phyloP scores from a whole-genome alignment of 2,888 invertebrate species.

The Polydrusus tereticollis region DNA sequence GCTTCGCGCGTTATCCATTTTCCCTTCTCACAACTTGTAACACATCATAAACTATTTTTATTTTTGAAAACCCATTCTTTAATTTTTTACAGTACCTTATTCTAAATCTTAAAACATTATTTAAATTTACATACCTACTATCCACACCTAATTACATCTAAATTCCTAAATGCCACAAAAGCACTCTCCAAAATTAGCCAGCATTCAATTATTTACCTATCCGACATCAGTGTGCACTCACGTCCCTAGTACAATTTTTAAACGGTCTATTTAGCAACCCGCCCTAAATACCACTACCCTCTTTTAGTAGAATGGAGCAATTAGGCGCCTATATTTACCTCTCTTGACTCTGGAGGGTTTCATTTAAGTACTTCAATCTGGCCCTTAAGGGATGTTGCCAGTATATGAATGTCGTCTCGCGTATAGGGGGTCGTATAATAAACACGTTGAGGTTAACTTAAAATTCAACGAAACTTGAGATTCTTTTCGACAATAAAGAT shows the following conservation, averaged over 20 bases:
- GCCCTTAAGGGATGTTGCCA: slow-evolving; percentile 18
- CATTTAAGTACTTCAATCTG: slow-evolving; percentile 25
- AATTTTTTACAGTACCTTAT: too few relatives aligned
- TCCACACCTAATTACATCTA: not conserved
- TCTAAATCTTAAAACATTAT: too few relatives aligned
- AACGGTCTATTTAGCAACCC: slow-evolving; percentile 11
- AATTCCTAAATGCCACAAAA: not conserved
- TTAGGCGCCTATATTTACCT: slow-evolving; percentile 25
- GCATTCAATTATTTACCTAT: not conserved
- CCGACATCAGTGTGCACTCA: not conserved
- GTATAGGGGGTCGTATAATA: not conserved
- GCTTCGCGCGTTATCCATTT: too few relatives aligned
- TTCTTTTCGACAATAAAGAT: not conserved
- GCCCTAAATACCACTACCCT: slow-evolving; percentile 5
- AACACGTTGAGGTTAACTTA: not conserved
- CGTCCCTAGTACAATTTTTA: not conserved
- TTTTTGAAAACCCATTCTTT: too few relatives aligned
- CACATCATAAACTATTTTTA: too few relatives aligned
- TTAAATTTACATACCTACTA: not conserved
- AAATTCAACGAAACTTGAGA: too few relatives aligned
- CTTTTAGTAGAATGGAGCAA: slow-evolving; percentile 16
- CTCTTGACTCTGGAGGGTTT: slow-evolving; percentile 13
- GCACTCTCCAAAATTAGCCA: not conserved
- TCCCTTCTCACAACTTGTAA: too few relatives aligned
- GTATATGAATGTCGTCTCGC: slow-evolving; percentile 13